phyloP scores from a whole-genome alignment of 2,113 vertebrate genomes.

The Pomatostomus ruficeps region DNA sequence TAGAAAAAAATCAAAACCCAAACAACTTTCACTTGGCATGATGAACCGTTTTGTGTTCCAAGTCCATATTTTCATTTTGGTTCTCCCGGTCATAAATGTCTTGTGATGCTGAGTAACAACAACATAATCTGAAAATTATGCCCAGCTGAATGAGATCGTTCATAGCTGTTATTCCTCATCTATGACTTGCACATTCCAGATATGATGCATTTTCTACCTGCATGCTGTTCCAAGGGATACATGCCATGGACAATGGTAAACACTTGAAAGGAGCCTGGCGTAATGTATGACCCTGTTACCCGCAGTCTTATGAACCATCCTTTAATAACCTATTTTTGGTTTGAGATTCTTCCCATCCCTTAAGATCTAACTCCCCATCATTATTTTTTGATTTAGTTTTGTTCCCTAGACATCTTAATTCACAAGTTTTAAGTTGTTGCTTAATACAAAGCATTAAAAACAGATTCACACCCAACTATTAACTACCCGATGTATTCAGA shows the following conservation, averaged over 20 bases:
- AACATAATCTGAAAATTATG: conserved; percentile 44
- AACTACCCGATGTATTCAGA: neutral
- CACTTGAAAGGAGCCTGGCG: neutral
- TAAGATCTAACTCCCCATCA: neutral
- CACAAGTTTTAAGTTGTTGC: neutral
- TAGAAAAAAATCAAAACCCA: neutral
- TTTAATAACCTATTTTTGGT: neutral
- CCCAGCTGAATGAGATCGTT: neutral
- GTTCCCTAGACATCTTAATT: neutral
- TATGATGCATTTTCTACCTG: conserved; percentile 19
- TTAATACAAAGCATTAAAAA: neutral
- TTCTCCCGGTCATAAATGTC: conserved; percentile 20
- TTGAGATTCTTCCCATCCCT: neutral
- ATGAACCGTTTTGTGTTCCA: neutral
- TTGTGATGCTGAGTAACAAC: conserved; percentile 58
- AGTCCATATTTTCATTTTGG: conserved; percentile 7
- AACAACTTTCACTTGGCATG: neutral
- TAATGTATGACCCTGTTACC: neutral
- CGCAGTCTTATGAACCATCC: neutral
- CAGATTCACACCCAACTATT: neutral
- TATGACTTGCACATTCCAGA: conserved; percentile 15
- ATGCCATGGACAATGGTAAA: neutral
- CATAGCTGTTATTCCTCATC: neutral
- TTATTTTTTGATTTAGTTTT: neutral
- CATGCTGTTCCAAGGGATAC: neutral